These are phyloP conservation scores for Seriola rivoliana DNA, from an alignment of 2,113 vertebrate genomes.

Conservation along the genomic window DNA sequence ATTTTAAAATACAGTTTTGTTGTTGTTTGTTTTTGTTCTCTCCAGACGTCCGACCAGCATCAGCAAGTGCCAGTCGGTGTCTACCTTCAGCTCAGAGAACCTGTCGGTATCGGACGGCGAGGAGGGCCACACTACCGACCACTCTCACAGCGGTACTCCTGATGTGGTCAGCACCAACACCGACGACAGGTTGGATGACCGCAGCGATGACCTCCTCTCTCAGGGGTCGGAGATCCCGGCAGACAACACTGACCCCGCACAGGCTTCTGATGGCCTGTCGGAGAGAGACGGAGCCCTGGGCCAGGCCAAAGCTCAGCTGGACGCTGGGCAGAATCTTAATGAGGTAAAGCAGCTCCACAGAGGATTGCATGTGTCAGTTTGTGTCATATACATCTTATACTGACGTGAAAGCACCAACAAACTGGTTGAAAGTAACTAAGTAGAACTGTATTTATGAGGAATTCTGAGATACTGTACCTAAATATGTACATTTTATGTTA, in stretches of 20 bases:
- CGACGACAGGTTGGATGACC: constrained; percentile 90
- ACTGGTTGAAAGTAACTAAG: not conserved
- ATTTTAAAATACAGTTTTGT: not conserved
- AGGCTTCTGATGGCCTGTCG: constrained; percentile 85
- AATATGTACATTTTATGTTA: not conserved
- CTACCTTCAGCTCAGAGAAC: constrained; percentile 95
- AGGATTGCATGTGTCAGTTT: constrained; percentile 33
- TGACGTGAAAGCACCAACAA: not conserved
- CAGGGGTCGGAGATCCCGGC: constrained; percentile 92
- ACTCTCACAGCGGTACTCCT: constrained; percentile 92
- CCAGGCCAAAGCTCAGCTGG: constrained; percentile 84
- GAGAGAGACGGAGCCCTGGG: constrained; percentile 85
- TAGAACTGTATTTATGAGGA: not conserved
- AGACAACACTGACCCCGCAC: constrained; percentile 87
- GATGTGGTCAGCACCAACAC: constrained; percentile 94
- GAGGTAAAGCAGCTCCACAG: constrained; percentile 77
- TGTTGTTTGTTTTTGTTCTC: not conserved
- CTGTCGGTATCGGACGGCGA: constrained; percentile 91
- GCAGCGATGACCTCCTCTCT: constrained; percentile 91
- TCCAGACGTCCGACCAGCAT: constrained; percentile 87
- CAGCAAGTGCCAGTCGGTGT: constrained; percentile 93
- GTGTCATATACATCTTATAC: not conserved
- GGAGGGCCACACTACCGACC: constrained; percentile 93
- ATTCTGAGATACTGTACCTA: no score
- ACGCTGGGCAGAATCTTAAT: constrained; percentile 84